Percentiles rank a stretch among this genome's conserved stretches.
Conservation (phyloP, 2,888 invertebrate species). For the Ceramica pisi region DNA sequence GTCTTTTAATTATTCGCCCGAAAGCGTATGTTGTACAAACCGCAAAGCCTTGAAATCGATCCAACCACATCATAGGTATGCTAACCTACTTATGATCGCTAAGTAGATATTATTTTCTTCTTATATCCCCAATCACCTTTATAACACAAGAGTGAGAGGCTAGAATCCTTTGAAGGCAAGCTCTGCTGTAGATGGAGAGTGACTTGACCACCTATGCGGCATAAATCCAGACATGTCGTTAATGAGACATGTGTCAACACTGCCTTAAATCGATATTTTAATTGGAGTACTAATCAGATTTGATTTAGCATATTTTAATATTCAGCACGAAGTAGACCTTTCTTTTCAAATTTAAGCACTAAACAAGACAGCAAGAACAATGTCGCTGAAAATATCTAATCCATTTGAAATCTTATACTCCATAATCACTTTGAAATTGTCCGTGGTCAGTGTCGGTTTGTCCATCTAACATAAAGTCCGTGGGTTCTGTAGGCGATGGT, state of each 20-base stretch:
- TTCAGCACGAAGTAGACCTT: slow-evolving; percentile 14
- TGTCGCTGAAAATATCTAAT: slow-evolving; percentile 12
- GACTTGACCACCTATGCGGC: slow-evolving; percentile 62
- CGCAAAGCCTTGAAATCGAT: slow-evolving; percentile 87
- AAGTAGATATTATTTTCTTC: slow-evolving; percentile 71
- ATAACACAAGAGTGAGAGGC: slow-evolving; percentile 44
- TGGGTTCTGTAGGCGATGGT: slow-evolving; percentile 69
- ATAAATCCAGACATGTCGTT: slow-evolving; percentile 68
- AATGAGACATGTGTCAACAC: slow-evolving; percentile 75
- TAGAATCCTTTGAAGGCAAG: slow-evolving; percentile 42
- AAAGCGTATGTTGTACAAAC: slow-evolving; percentile 77
- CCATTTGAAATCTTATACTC: slow-evolving; percentile 29
- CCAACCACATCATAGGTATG: slow-evolving; percentile 84
- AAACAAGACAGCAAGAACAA: not conserved
- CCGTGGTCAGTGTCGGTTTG: slow-evolving; percentile 77
- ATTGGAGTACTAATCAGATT: slow-evolving; percentile 52
- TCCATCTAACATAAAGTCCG: slow-evolving; percentile 69
- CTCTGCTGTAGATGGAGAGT: slow-evolving; percentile 45
- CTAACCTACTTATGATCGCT: slow-evolving; percentile 77
- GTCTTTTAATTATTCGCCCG: slow-evolving; percentile 66
- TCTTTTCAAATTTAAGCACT: slow-evolving; percentile 18
- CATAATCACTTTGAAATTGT: slow-evolving; percentile 69
- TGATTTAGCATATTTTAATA: slow-evolving; percentile 40
- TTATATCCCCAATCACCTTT: slow-evolving; percentile 34
- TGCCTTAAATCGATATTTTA: slow-evolving; percentile 61